Conservation (phyloP, 2,797 vertebrate genomes). For the Gymnopithys bicolor region DNA sequence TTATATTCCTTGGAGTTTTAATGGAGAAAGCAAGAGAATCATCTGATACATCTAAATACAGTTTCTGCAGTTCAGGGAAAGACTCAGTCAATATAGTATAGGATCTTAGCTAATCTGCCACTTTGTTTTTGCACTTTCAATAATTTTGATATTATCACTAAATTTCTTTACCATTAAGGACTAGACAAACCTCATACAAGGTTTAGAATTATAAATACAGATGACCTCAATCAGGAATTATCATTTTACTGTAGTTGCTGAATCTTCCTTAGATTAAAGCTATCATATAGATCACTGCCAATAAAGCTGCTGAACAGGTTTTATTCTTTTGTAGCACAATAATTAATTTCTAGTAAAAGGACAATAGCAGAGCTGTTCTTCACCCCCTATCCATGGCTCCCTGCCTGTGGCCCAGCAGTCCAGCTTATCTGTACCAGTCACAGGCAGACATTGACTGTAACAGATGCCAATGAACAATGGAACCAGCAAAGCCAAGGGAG, state of each 20-base stretch:
- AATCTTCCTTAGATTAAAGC: background rate
- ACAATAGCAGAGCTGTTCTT: slow-evolving; percentile 22
- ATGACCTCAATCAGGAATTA: background rate
- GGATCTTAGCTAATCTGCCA: background rate
- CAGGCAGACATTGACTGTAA: background rate
- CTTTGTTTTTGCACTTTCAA: background rate
- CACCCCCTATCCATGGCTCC: background rate
- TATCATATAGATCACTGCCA: background rate
- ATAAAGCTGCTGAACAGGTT: background rate
- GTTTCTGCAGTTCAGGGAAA: background rate
- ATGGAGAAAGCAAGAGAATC: background rate
- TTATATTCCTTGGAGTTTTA: background rate
- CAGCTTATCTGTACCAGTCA: slow-evolving; percentile 48
- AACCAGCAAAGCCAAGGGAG: background rate
- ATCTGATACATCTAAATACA: background rate
- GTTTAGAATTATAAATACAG: background rate
- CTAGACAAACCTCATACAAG: background rate
- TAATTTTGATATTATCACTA: background rate
- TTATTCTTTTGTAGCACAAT: background rate
- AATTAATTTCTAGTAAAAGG: background rate
- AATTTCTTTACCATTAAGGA: background rate
- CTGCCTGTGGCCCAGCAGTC: background rate
- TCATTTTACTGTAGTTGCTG: background rate
- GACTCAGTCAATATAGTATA: background rate
- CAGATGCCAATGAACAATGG: slow-evolving; percentile 17